A percentile compares a stretch with the other conserved stretches of the same genome.
Conservation (phyloP, 2,888 invertebrate species). For the Lasioglossum marginatum region DNA sequence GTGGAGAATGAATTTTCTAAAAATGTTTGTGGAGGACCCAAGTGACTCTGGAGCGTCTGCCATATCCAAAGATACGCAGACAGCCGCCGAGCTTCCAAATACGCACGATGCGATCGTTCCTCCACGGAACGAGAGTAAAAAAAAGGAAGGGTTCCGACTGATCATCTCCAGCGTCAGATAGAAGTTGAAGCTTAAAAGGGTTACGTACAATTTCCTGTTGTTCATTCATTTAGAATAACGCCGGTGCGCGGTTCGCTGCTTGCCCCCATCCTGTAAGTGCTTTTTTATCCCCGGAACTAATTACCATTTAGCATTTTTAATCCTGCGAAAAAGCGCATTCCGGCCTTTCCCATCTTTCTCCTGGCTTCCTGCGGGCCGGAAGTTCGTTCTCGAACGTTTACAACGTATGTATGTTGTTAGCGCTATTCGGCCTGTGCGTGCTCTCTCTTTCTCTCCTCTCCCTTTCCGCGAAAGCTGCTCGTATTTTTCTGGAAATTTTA, state of each 20-base stretch:
- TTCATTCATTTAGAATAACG: constrained; percentile 82
- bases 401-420: constrained; percentile 69
- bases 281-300: constrained; percentile 81
- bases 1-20: neutral
- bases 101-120: constrained; percentile 4
- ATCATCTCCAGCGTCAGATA: constrained; percentile 64
- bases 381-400: constrained; percentile 67
- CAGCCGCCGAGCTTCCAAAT: neutral
- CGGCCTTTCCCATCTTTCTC: constrained; percentile 42
- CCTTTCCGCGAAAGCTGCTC: constrained; percentile 63
- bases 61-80: neutral
- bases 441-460: constrained; percentile 63
- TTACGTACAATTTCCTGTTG: constrained; percentile 80
- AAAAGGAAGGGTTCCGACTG: constrained; percentile 52
- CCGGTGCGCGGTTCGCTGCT: constrained; percentile 70
- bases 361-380: constrained; percentile 59
- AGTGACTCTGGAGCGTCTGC: neutral
- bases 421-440: constrained; percentile 62
- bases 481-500: constrained; percentile 74
- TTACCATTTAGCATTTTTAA: constrained; percentile 84
- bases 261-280: constrained; percentile 76
- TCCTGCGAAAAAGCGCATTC: constrained; percentile 77
- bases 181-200: constrained; percentile 73
- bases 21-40: neutral
- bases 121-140: constrained; percentile 11